phyloP scores from a whole-genome alignment of 2,797 vertebrate genomes.

The Tamandua tetradactyla region DNA sequence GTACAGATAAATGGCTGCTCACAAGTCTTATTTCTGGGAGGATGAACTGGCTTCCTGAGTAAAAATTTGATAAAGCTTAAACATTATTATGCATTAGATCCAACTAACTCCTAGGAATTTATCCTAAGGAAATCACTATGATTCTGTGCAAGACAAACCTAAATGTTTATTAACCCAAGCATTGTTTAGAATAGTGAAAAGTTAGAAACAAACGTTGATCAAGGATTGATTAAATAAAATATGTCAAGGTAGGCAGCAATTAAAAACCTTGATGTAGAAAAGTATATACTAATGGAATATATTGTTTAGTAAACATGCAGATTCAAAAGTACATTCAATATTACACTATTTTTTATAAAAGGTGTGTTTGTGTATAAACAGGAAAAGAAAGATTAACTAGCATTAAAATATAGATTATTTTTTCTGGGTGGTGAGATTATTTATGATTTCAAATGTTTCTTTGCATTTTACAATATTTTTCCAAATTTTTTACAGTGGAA shows the following conservation, averaged over 20 bases:
- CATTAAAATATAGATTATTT: neutral
- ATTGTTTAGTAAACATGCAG: neutral
- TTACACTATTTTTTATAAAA: neutral
- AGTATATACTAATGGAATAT: neutral
- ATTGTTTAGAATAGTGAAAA: neutral
- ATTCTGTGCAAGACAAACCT: neutral
- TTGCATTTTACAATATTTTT: neutral
- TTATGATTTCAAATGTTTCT: neutral
- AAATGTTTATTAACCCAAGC: neutral
- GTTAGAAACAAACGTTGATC: neutral
- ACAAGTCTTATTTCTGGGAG: neutral
- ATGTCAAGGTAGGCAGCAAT: neutral
- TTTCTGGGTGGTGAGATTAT: neutral
- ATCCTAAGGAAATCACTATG: neutral
- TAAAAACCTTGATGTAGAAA: neutral
- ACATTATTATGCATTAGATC: fast-evolving
- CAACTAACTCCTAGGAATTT: neutral
- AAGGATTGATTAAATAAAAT: neutral
- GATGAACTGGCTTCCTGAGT: neutral
- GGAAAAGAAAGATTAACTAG: neutral
- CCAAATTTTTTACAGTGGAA: neutral
- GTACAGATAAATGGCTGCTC: neutral
- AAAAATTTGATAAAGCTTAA: neutral
- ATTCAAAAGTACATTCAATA: neutral
- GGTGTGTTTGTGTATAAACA: neutral